Conservation (phyloP, 2,888 invertebrate species). For the Octodonta nipae region DNA sequence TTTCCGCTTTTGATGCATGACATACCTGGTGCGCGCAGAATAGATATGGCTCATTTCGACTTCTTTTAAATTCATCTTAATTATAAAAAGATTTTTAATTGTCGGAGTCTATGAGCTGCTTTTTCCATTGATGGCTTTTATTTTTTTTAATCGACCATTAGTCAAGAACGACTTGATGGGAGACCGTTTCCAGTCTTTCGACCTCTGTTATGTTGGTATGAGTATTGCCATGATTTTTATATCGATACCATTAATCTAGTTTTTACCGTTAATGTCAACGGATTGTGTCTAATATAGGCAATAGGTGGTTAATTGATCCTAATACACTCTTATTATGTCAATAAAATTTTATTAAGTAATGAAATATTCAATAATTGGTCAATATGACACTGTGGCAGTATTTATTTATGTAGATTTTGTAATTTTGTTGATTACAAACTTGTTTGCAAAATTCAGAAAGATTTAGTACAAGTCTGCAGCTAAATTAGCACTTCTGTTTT, state of each 20-base stretch:
- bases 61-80: constrained; percentile 31
- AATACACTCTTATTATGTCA: no score
- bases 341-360: no score
- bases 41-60: constrained; percentile 35
- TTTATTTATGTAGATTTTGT: no score
- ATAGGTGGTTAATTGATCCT: no score
- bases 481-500: no score
- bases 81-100: constrained; percentile 37
- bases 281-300: constrained; percentile 9
- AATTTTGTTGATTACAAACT: no score
- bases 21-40: constrained; percentile 25
- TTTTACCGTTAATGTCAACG: constrained; percentile 10
- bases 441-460: no score
- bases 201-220: constrained; percentile 7
- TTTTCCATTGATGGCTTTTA: constrained; percentile 24
- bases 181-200: constrained; percentile 10
- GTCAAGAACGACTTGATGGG: constrained; percentile 16
- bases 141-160: constrained; percentile 21
- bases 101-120: constrained; percentile 27
- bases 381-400: no score
- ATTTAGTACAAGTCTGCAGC: no score
- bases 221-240: constrained; percentile 9
- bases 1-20: constrained; percentile 30
- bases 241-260: constrained; percentile 9
- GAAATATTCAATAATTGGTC: no score